These are phyloP conservation scores for Bradypodion ventrale DNA, from an alignment of 2,797 vertebrate species.

Conservation along the genomic window DNA sequence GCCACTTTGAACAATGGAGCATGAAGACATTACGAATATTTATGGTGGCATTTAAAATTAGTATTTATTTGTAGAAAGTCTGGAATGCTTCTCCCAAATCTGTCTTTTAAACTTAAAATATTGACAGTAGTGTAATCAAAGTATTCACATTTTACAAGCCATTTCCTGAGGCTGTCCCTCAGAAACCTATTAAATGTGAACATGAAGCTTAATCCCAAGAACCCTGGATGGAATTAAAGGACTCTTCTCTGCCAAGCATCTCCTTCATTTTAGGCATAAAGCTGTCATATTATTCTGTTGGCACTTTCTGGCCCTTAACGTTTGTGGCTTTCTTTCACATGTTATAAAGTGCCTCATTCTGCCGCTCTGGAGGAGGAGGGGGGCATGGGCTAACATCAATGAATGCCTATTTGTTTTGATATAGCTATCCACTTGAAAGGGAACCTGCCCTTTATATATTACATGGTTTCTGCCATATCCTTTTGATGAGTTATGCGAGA, in stretches of 20 bases:
- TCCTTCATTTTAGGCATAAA: conserved; percentile 29
- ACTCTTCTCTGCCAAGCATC: not conserved
- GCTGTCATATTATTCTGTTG: not conserved
- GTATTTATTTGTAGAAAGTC: conserved; percentile 39
- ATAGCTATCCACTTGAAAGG: not conserved
- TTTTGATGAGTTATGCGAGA: not conserved
- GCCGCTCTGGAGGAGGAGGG: not conserved
- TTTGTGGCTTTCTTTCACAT: conserved; percentile 16
- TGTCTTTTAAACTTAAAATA: conserved; percentile 58
- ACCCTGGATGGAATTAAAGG: conserved; percentile 39
- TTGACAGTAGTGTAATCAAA: conserved; percentile 62
- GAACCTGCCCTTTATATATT: not conserved
- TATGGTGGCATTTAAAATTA: conserved; percentile 42
- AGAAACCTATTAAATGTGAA: conserved; percentile 65
- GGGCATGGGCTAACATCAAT: not conserved
- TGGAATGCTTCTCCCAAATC: conserved; percentile 29
- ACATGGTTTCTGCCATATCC: not conserved
- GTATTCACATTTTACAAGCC: conserved; percentile 35
- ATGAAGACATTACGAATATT: not conserved
- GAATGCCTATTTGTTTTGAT: not conserved
- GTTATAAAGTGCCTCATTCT: not conserved
- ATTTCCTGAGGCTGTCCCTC: conserved; percentile 52
- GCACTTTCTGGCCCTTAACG: conserved; percentile 21
- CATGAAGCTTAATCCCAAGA: not conserved
- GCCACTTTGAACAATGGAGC: not conserved